Conservation (phyloP, 2,113 vertebrate genomes). For the Ceyx margarethae region DNA sequence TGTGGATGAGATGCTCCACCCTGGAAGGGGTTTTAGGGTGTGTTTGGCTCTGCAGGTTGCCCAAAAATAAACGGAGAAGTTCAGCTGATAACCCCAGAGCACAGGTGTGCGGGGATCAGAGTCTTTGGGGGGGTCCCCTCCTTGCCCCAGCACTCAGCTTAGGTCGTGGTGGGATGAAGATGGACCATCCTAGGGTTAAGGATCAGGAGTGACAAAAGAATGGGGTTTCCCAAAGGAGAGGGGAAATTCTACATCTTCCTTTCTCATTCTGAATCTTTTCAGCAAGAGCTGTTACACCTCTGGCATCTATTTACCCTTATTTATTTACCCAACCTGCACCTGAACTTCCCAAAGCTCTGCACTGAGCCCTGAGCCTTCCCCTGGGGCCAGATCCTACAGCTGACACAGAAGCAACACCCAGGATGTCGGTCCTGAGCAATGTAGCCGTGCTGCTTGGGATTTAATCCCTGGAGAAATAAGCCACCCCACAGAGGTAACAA, state of each 20-base stretch:
- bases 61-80: neutral
- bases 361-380: neutral
- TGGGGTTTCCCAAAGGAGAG: neutral
- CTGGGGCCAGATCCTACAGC: neutral
- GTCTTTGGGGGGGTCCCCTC: neutral
- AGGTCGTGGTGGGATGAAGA: neutral
- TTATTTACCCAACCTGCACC: neutral
- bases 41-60: accelerated
- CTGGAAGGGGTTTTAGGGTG: neutral
- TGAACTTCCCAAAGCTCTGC: neutral
- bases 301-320: neutral
- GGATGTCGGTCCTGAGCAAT: accelerated
- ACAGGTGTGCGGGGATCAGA: accelerated
- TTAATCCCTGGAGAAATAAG: neutral
- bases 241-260: neutral
- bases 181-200: neutral
- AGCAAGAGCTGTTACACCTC: neutral
- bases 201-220: neutral
- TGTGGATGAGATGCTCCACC: neutral
- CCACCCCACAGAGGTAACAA: neutral
- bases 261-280: neutral
- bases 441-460: accelerated
- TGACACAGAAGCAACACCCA: accelerated
- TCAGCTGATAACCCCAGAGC: neutral
- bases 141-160: accelerated